phyloP scores from a whole-genome alignment of 2,797 vertebrate genomes.

The Macropus fuliginosus region DNA sequence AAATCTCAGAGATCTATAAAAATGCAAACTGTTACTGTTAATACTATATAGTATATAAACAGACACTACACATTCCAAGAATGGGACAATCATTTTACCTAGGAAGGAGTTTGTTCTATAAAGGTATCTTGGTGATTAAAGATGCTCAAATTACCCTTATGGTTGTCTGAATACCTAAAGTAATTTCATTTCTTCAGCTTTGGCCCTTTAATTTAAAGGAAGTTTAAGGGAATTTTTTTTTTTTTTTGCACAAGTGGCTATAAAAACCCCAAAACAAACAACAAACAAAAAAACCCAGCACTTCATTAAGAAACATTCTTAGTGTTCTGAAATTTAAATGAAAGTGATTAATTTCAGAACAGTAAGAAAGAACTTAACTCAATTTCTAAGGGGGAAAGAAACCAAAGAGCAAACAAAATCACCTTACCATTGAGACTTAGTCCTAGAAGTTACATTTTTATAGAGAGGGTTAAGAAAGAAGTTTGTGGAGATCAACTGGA shows the following conservation, averaged over 20 bases:
- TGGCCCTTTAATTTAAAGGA: not conserved
- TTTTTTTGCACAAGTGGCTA: not conserved
- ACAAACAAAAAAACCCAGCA: not conserved
- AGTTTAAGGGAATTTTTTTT: not conserved
- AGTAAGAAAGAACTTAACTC: not conserved
- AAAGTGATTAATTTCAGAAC: not conserved
- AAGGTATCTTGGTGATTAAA: not conserved
- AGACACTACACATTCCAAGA: not conserved
- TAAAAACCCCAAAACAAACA: not conserved
- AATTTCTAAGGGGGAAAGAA: not conserved
- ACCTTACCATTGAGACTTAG: not conserved
- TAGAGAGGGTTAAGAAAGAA: not conserved
- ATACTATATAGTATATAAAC: not conserved
- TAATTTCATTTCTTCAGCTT: not conserved
- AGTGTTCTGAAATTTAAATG: not conserved
- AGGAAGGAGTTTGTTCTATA: not conserved
- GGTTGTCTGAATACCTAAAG: not conserved
- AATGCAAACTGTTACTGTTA: not conserved
- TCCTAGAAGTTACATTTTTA: not conserved
- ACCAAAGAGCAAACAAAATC: not conserved
- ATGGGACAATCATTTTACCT: not conserved
- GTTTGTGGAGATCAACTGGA: not conserved
- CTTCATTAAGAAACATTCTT: not conserved
- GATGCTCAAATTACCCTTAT: slow-evolving; percentile 5
- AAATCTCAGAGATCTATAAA: not conserved